A percentile compares a stretch with the other conserved stretches of the same genome.
These are phyloP conservation scores for Solea solea DNA, from an alignment of 2,113 vertebrate genomes.

Conservation along the genomic window DNA sequence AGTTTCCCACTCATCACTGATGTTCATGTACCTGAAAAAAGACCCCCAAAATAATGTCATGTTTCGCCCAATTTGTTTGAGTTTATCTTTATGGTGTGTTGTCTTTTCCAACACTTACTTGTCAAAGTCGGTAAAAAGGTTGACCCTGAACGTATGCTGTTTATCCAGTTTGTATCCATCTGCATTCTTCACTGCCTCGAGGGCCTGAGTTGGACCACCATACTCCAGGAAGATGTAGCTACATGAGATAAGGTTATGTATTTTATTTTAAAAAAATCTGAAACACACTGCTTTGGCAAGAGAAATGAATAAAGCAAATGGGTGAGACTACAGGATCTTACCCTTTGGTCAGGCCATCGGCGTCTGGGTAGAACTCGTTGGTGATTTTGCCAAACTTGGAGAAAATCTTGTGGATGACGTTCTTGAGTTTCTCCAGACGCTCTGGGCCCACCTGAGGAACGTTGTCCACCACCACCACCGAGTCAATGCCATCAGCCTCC, in stretches of 20 bases:
- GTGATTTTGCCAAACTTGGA: constrained; percentile 98
- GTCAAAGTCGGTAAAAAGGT: constrained; percentile 98
- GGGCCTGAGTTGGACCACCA: constrained; percentile 88
- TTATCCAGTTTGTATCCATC: constrained; percentile 99
- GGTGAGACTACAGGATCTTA: constrained; percentile 57
- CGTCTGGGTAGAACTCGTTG: constrained; percentile 95
- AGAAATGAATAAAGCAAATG: neutral
- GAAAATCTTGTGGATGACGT: constrained; percentile 98
- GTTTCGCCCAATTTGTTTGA: neutral
- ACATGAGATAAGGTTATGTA: neutral
- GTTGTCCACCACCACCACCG: constrained; percentile 94
- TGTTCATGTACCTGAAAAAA: constrained; percentile 89
- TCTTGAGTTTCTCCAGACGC: constrained; percentile 94
- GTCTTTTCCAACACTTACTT: constrained; percentile 83
- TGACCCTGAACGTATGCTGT: constrained; percentile 97
- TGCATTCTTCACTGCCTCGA: constrained; percentile 94
- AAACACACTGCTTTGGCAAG: neutral
- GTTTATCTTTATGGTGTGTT: too few species aligned
- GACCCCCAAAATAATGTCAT: neutral
- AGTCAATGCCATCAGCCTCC: constrained; percentile 97
- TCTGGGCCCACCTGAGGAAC: constrained; percentile 97
- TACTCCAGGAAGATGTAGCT: constrained; percentile 99
- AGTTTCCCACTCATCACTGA: constrained; percentile 96
- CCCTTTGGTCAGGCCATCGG: constrained; percentile 95
- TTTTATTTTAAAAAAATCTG: neutral